Evolutionary conservation across 2,797 vertebrate species (phyloP).

Genomic region (Sebastes glaucus): DNA sequence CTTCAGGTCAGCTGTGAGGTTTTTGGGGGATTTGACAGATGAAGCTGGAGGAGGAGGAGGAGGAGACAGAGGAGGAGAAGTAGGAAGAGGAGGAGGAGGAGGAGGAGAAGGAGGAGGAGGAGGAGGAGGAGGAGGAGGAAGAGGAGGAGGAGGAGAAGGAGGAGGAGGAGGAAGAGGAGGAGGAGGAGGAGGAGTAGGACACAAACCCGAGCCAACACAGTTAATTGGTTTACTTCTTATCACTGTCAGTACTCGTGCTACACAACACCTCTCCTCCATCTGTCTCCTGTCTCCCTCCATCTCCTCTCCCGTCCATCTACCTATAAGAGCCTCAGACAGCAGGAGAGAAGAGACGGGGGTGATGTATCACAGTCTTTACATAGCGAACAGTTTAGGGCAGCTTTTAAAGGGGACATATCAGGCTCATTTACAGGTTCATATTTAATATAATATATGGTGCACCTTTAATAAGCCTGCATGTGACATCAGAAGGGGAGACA

Average conservation of each 20-base stretch:
- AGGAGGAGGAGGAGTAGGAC: neutral
- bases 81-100: too few relatives aligned
- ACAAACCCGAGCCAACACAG: neutral
- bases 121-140: neutral
- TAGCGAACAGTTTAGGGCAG: too few relatives aligned
- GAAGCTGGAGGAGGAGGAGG: neutral
- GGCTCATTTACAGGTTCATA: neutral
- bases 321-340: neutral
- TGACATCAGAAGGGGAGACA: too few relatives aligned
- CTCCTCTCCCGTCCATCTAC: neutral
- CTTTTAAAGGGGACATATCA: too few relatives aligned
- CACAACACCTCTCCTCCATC: slow-evolving; percentile 31
- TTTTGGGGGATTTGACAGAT: slow-evolving; percentile 26
- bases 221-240: slow-evolving; percentile 60
- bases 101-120: neutral
- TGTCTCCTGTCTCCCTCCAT: slow-evolving; percentile 58
- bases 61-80: neutral
- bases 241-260: neutral
- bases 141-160: neutral
- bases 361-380: too few relatives aligned
- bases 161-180: too few relatives aligned
- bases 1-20: neutral
- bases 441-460: too few relatives aligned
- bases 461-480: too few relatives aligned
- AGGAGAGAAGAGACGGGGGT: neutral